A percentile compares a stretch with the other conserved stretches of the same genome.
These are phyloP conservation scores for Anhinga anhinga DNA, from an alignment of 2,113 vertebrate genomes.

Conservation along the genomic window DNA sequence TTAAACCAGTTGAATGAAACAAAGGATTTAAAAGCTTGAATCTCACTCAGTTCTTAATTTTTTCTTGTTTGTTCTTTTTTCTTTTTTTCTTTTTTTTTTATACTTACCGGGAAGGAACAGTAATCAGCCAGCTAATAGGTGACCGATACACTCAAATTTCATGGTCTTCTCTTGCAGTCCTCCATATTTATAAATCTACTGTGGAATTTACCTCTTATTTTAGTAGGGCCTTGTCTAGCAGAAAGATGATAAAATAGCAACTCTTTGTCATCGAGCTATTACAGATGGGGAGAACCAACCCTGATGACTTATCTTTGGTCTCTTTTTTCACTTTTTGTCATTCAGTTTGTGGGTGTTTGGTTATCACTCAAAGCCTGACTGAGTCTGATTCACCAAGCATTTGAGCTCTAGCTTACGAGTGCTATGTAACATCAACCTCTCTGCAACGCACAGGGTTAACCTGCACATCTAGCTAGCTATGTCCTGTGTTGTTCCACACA, in stretches of 20 bases:
- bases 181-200: neutral
- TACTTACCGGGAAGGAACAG: neutral
- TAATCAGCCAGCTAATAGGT: neutral
- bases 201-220: neutral
- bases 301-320: neutral
- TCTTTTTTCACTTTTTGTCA: neutral
- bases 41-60: neutral
- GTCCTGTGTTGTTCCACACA: neutral
- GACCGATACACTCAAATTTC: neutral
- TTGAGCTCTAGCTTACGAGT: neutral
- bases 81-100: neutral
- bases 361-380: neutral
- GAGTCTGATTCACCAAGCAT: neutral
- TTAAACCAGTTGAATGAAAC: neutral
- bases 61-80: neutral
- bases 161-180: neutral
- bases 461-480: neutral
- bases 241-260: neutral
- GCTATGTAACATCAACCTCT: neutral
- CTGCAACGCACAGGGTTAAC: neutral
- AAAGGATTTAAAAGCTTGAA: neutral
- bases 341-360: neutral
- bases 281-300: neutral
- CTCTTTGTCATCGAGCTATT: neutral
- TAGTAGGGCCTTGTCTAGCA: neutral